Evolutionary conservation across 2,113 vertebrate genomes (phyloP), one percentile per base, ranked within the genome.

Genomic region (Macaca nemestrina): DNA sequence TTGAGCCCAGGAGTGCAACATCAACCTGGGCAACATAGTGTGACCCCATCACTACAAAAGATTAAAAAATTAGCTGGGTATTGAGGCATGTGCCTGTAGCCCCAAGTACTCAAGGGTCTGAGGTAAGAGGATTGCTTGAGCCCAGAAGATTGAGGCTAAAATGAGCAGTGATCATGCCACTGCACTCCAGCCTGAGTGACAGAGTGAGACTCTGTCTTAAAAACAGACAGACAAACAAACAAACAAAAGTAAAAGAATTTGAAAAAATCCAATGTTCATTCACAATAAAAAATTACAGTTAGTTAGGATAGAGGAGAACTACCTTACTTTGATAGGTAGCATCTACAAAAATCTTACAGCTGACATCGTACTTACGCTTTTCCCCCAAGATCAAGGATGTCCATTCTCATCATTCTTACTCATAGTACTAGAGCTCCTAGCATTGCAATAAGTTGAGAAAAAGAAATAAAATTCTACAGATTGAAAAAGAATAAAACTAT

Each of bases 401-500:
- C 27, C 7, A 8, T 2, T 57, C 6, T 79, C 4, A 64, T 13
- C 6, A 88, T 32, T 64, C 50, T 38, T 35, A 61, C 32, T 52
- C n/a, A 76, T 1, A 35, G 8, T 14, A 45, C 16, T 45, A 27
- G 76, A 52, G 81, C n/a, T 61, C 45, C 23, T 48, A 23, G n/a
- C 18, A 76, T 18, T 72, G 67, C 13, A 81, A 5, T 22, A 64
- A n/a, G 45, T 52, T 76, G n/a, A 80, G 30, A 75, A 40, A 92
- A 76, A 88, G 17, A 91, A 84, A 85, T 25, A 50, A 75, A 87
- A 90, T 57, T 40, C 6, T 32, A 90, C 14, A 70, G 18, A 72
- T 67, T 90, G 30, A 30, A 82, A 93, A 90, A 27, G 12, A 92
- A 92, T 40, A 25, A 97, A 96, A 89, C 23, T 57, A 3, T 92